Base-by-base conservation (phyloP, 2,113 vertebrate genomes). In the Psephotus haematonotus region DNA sequence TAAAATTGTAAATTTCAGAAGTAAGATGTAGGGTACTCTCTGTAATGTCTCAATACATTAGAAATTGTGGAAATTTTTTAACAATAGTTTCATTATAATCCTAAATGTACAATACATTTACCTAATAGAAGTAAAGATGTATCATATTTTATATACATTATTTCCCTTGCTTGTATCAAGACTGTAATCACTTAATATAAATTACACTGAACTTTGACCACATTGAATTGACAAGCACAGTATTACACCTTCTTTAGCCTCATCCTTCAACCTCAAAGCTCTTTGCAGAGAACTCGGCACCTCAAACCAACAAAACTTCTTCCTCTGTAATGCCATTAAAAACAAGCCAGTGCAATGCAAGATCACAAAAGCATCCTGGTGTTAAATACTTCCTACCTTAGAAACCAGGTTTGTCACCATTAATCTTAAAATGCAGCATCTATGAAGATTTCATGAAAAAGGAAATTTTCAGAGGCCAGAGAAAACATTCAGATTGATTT, bases 1-100 rank as follows among this genome's bases (percentile, higher is more conserved):
- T 93, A 95, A 93, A 95, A 91, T 29, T 81, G 46, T 81, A 95
- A 86, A 96, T 90, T 97, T 49, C 76, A 49, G 88, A 96, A 90
- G 90, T 93, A 95, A 93, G 72, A 76, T 94, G 60, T 53, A 96
- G 81, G 88, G 13, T 59, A 59, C 33, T 35, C 22, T 59, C 57
- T 35, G 57, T 35, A 59, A 35, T 59, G 57, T 35, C 35, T 59
- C 33, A 59, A 16, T 35, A 59, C 9, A 59, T n/a, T 59, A n/a
- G 33, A 59, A 35, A 59, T 35, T 59, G 57, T 59, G 33, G 57
- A 35, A 59, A 59, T 59, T 59, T 33, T 35, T n/a, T 35, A 35
- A 59, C 57, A 59, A 59, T n/a, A 15, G 33, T 35, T 59, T 59
- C 20, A 35, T n/a, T 59, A 15, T 59, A 59, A 59, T 59, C 57